Base-by-base conservation (phyloP, 2,888 invertebrate species). In the Syrista parreyssii region DNA sequence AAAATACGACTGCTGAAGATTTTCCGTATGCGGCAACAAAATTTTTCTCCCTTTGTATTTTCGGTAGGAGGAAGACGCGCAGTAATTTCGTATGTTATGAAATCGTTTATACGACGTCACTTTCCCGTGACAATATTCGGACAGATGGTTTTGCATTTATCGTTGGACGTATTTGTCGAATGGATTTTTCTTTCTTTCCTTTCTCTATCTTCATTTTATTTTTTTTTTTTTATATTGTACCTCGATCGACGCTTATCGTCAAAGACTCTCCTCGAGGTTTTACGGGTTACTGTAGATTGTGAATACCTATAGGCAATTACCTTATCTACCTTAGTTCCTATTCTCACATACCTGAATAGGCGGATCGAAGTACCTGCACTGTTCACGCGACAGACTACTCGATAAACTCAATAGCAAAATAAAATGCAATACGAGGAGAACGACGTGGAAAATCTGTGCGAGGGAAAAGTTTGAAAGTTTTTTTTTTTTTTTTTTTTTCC, bases 1-100 rank as follows among this genome's bases (percentile, higher is more conserved):
- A 78, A 75, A 78, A 35, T 68, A 69, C 32, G 75, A 78, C 0
- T 6, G 40, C 40, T 1, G 40, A 55, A 55, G 23, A 55, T 55
- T 55, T 55, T 55, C 23, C 40, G 23, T 55, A 55, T 55, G 23
- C 40, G 23, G 40, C 23, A 23, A 55, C 9, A 55, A 55, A 23
- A 55, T 15, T 6, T 55, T 23, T 23, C 40, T 6, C 9, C 1
- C 23, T 23, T 55, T 15, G 34, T 33, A 40, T 15, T 40, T 15
- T 15, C 40, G 15, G 15, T 15, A 40, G 4, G 33, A 33, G 3
- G 40, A 40, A 40, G 40, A 40, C 15, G 1, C 4, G 12, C 15
- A 4, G 40, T 40, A 40, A 55, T 55, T 2, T 55, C 36, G 4
- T 23, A 15, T 55, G 6, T 55, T 4, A 1, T 23, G 6, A 23